phyloP scores from a whole-genome alignment of 2,113 vertebrate genomes.

The Rallus limicola region DNA sequence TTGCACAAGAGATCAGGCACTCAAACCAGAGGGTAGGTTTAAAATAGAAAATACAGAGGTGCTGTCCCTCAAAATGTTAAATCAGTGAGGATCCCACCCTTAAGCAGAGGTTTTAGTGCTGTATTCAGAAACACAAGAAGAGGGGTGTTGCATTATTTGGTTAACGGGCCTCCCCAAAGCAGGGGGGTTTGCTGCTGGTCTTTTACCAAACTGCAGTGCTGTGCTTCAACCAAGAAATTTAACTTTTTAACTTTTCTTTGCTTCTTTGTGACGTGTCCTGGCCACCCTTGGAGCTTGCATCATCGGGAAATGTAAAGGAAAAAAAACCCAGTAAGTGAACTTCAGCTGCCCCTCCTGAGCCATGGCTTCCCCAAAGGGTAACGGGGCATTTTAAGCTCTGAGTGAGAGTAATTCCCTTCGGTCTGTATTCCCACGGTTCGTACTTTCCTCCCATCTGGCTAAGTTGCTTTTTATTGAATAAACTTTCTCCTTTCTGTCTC shows the following conservation, averaged over 20 bases:
- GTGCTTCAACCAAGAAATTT: background rate
- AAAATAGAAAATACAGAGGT: background rate
- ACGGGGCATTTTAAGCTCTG: background rate
- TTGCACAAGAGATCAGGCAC: background rate
- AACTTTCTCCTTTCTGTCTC: background rate
- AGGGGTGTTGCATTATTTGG: background rate
- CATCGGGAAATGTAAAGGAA: background rate
- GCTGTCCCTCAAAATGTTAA: background rate
- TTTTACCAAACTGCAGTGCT: background rate
- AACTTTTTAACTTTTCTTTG: background rate
- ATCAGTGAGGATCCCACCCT: background rate
- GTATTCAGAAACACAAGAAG: background rate
- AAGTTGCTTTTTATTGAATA: background rate
- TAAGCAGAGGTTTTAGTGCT: background rate
- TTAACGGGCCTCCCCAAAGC: background rate
- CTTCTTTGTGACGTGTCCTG: background rate
- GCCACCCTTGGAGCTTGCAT: background rate
- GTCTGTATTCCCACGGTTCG: too few relatives aligned
- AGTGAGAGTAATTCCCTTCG: background rate
- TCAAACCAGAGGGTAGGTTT: background rate
- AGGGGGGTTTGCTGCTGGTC: background rate
- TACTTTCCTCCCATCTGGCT: accelerated
- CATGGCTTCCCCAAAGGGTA: background rate
- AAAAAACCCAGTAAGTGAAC: background rate
- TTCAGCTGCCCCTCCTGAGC: background rate